These are phyloP conservation scores for Sebastes hubbsi DNA, from an alignment of 2,797 vertebrate species.

Conservation along the genomic window DNA sequence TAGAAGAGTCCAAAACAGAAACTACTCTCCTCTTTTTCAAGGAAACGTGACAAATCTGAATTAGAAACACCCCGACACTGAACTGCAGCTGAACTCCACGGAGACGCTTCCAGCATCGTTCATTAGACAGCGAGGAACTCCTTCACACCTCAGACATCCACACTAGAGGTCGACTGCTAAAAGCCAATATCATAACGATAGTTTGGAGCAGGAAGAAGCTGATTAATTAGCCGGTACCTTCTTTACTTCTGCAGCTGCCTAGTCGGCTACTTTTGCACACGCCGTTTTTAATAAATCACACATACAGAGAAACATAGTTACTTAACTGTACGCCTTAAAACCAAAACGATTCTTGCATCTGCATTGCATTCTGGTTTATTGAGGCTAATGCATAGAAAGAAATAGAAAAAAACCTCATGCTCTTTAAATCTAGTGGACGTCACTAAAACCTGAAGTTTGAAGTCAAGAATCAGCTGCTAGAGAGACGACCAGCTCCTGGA, in stretches of 20 bases:
- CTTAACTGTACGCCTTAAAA: not conserved
- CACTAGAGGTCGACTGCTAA: not conserved
- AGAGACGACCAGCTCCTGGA: not conserved
- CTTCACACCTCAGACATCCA: not conserved
- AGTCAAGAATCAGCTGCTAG: too few species aligned
- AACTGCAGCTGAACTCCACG: not conserved
- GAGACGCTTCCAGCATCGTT: not conserved
- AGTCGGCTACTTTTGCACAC: too few species aligned
- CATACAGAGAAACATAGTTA: not conserved
- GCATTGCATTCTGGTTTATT: not conserved
- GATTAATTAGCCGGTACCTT: too few species aligned
- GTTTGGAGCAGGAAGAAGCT: too few species aligned
- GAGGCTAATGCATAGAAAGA: rapidly evolving
- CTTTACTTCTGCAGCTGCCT: too few species aligned
- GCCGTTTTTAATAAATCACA: not conserved
- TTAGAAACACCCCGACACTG: not conserved
- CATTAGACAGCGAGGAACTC: not conserved
- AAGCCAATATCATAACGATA: too few species aligned
- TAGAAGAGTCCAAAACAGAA: not conserved
- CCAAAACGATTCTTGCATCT: not conserved
- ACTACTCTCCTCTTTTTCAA: not conserved
- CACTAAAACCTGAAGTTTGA: not conserved
- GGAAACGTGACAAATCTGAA: not conserved
- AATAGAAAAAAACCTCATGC: not conserved
- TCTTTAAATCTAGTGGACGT: not conserved